These are phyloP conservation scores for Mungos mungo DNA, from an alignment of 2,113 vertebrate species.

Conservation along the genomic window DNA sequence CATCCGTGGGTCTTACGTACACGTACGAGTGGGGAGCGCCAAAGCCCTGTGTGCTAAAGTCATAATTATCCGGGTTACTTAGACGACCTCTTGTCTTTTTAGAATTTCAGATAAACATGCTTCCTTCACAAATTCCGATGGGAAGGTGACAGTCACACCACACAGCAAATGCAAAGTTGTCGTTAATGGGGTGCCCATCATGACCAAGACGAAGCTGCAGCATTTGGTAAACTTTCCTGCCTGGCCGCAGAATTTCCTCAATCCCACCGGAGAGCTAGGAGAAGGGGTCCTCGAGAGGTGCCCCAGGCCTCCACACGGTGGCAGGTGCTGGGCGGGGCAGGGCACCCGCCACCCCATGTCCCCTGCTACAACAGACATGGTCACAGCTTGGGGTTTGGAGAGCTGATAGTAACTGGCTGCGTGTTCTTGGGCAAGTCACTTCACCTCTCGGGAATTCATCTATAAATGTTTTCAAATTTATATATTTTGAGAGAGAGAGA, in stretches of 20 bases:
- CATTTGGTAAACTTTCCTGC: slow-evolving; percentile 86
- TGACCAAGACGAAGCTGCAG: slow-evolving; percentile 85
- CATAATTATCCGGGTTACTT: not conserved
- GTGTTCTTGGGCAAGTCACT: not conserved
- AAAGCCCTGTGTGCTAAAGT: not conserved
- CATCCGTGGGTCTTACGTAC: not conserved
- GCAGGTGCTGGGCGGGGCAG: not conserved
- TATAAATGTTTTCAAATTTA: too few species aligned
- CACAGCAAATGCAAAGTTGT: slow-evolving; percentile 86
- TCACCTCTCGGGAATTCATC: not conserved
- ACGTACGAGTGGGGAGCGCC: not conserved
- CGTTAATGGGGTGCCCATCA: slow-evolving; percentile 86
- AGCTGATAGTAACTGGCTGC: accelerated
- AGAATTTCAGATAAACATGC: slow-evolving; percentile 92
- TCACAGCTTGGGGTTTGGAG: not conserved
- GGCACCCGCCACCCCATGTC: accelerated
- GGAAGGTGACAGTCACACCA: slow-evolving; percentile 85
- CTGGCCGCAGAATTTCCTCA: not conserved
- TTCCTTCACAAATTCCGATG: slow-evolving; percentile 87
- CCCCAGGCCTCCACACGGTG: not conserved
- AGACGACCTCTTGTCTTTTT: slow-evolving; percentile 10
- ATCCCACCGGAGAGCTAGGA: not conserved
- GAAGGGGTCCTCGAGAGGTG: not conserved
- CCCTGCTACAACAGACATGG: not conserved
- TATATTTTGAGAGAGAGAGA: too few species aligned